Conservation (phyloP, 2,113 vertebrate genomes). For the Hippocampus comes region DNA sequence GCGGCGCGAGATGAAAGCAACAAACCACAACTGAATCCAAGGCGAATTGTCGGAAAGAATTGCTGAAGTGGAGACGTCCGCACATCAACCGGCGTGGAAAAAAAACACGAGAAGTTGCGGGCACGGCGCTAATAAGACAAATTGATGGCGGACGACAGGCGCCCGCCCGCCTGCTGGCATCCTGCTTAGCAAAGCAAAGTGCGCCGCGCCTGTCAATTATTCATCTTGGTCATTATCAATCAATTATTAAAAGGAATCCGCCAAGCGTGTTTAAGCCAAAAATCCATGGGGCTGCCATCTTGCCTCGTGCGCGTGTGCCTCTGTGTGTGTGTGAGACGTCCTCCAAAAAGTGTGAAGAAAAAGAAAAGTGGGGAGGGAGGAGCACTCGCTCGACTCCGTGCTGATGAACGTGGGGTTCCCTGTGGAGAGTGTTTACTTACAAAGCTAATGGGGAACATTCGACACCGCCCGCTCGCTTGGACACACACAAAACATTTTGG, state of each 20-base stretch:
- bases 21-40: neutral
- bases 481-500: neutral
- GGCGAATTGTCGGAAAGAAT: constrained; percentile 21
- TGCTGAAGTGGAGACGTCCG: constrained; percentile 32
- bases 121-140: constrained; percentile 65
- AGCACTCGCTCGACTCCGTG: constrained; percentile 46
- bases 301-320: neutral
- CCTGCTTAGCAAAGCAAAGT: constrained; percentile 76
- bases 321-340: constrained; percentile 43
- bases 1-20: neutral
- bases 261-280: constrained; percentile 75
- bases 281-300: constrained; percentile 75
- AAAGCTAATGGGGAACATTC: constrained; percentile 29
- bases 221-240: constrained; percentile 78
- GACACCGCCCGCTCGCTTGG: neutral
- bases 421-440: constrained; percentile 44
- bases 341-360: constrained; percentile 58
- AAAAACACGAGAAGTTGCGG: constrained; percentile 51
- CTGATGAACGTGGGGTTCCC: constrained; percentile 57
- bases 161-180: constrained; percentile 56
- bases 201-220: constrained; percentile 70
- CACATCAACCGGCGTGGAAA: neutral
- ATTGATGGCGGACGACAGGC: constrained; percentile 70
- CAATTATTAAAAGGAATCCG: constrained; percentile 77
- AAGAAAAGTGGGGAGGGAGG: constrained; percentile 28